Evolutionary conservation across 2,888 invertebrate species (phyloP), one percentile per base, ranked within the genome.

Genomic region (Gasteruption jaculator): DNA sequence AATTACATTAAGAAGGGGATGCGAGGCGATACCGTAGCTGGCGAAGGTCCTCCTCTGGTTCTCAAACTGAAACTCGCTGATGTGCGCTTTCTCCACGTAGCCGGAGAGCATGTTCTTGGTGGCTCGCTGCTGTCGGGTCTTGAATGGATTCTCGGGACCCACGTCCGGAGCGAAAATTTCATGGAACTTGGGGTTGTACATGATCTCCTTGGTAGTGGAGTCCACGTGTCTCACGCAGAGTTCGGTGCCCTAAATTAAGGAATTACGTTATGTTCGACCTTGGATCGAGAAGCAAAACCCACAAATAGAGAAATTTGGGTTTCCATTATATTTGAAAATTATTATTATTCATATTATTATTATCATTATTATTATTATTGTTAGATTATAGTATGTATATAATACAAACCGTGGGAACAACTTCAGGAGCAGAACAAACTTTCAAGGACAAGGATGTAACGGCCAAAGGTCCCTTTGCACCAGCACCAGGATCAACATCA

Each of bases 11-110:
- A 18, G n/a, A n/a, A n/a, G n/a, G n/a, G n/a, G n/a, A n/a, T n/a
- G n/a, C n/a, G n/a, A n/a, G n/a, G n/a, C n/a, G 57, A 52, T 63
- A 79, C 82, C 95, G 63, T 87, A 95, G 65, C 93, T 94, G 24
- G 86, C 83, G 68, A 97, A 97, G 12, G 95, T 96, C 58, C 93
- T 74, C 42, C 96, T 77, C 65, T 97, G 95, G 67, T 91, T 92
- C 71, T 97, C 97, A 78, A 97, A 97, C 60, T 95, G 91, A 71
- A 99, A 99, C 57, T 91, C 89, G 72, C 89, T 96, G 35, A 99
- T 83, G 68, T 96, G 92, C 0, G 96, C 94, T 49, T 86, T 84
- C 65, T 99, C 99, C 0, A 95, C 90, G 73, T 82, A 94, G 1
- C 99, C 99, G 0, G 96, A 85, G 8, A 97, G 74, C 58, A 88